Conservation (phyloP, 2,113 vertebrate species). For the Salvelinus alpinus region DNA sequence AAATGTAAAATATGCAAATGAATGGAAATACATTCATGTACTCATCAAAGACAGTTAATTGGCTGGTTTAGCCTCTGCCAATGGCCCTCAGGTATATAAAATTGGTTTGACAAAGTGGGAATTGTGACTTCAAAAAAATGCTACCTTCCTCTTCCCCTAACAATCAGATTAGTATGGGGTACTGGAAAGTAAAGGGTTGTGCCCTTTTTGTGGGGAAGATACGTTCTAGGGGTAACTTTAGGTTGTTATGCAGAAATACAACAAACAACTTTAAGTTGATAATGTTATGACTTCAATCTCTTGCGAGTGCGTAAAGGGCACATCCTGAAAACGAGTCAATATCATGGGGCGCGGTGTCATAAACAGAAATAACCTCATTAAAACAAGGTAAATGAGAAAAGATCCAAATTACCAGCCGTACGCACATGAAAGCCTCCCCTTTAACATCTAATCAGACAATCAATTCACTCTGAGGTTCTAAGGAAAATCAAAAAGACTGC, state of each 20-base stretch:
- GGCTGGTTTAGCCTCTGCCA: slow-evolving; percentile 26
- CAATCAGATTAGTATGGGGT: background rate
- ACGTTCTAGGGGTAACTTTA: no score
- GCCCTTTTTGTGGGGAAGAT: no score
- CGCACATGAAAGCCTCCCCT: background rate
- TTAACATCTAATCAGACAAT: background rate
- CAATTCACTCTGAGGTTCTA: background rate
- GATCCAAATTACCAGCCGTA: background rate
- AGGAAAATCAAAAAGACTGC: background rate
- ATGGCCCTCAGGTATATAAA: slow-evolving; percentile 42
- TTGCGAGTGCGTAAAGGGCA: background rate
- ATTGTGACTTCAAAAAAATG: background rate
- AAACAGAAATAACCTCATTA: background rate
- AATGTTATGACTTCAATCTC: background rate
- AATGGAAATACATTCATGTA: slow-evolving; percentile 70
- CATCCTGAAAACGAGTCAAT: background rate
- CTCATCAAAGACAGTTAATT: slow-evolving; percentile 56
- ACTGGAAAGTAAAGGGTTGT: background rate
- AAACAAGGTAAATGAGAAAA: background rate
- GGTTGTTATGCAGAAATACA: background rate
- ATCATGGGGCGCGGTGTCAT: background rate
- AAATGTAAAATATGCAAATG: slow-evolving; percentile 61
- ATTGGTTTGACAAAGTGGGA: slow-evolving; percentile 2
- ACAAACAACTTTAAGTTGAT: background rate
- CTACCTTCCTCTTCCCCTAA: no score